Evolutionary conservation across 2,113 vertebrate species (phyloP), one percentile per base, ranked within the genome.

Genomic region (Lepus timidus): DNA sequence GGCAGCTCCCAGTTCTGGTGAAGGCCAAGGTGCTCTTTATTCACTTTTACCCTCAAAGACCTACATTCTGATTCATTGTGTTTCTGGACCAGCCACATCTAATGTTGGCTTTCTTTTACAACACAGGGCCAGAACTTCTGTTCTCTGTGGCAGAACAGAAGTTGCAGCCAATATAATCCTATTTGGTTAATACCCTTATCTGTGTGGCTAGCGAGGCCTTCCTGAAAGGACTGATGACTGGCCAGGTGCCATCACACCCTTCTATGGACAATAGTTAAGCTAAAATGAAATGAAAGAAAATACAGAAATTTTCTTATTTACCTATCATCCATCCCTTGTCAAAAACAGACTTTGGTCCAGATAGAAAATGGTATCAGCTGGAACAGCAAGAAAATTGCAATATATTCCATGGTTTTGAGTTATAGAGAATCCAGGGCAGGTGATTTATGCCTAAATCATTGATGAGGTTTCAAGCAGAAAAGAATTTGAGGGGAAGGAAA

Each of bases 171-270:
- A 1, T 31, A 67, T 39, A 51, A 67, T 65, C 58, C 85, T 67
- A 17, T 84, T 44, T 88, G 39, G 44, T n/a, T 64, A 92, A 92
- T 22, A 49, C 44, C 73, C 49, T 89, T 89, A 80, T 36, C 55
- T 89, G 55, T 0, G 19, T 27, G 65, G 65, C 78, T 33, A 71
- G 23, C 29, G 8, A 5, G 0, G 12, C 55, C 65, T 29, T 13
- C 71, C 7, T 5, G 29, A 44, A 49, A 89, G 20, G 19, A n/a
- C 33, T 31, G 33, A 44, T 58, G 75, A 36, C 31, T 25, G 20
- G 36, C 58, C 79, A 58, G 19, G 10, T 19, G 10, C 49, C 19
- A 23, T 23, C 85, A 36, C 31, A 31, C 33, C 55, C 44, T 27
- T 67, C 89, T 65, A n/a, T 58, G 58, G 49, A 83, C 17, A 67